A percentile compares a stretch with the other conserved stretches of the same genome.
These are phyloP conservation scores for Eupristina koningsbergeri DNA, from an alignment of 1,140 invertebrate genomes.

Conservation along the genomic window DNA sequence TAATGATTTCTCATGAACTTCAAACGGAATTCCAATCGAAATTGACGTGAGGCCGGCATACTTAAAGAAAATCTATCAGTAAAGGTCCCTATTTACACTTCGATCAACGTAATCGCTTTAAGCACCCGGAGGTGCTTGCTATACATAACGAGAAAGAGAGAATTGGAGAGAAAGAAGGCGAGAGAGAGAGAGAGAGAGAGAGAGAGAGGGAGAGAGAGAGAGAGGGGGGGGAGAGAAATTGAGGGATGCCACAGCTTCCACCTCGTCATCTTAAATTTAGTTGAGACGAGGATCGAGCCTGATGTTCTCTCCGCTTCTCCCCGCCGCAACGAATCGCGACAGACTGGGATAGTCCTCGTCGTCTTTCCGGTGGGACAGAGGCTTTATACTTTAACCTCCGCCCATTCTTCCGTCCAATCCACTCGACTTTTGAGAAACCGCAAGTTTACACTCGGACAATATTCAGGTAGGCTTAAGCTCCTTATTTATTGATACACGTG, in stretches of 20 bases:
- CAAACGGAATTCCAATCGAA: neutral
- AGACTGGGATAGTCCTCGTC: neutral
- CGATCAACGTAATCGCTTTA: constrained; percentile 43
- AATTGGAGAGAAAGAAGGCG: neutral
- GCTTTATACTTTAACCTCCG: neutral
- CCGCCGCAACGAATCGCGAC: neutral
- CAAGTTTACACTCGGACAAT: constrained; percentile 26
- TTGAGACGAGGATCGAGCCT: constrained; percentile 23
- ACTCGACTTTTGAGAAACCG: constrained; percentile 7
- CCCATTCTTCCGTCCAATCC: neutral
- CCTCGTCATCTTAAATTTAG: constrained; percentile 45
- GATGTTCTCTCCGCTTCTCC: neutral
- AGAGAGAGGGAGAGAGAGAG: constrained; percentile 9
- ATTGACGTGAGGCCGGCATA: constrained; percentile 12
- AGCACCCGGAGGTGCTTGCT: constrained; percentile 24
- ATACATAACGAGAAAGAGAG: neutral
- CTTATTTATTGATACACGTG: neutral
- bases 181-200: constrained; percentile 21
- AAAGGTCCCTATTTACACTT: constrained; percentile 35
- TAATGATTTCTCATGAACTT: neutral
- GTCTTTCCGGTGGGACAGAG: neutral
- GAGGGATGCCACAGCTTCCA: constrained; percentile 1
- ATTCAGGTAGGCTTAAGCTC: constrained; percentile 1
- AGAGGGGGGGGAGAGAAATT: neutral
- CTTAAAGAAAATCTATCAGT: constrained; percentile 3